Percentiles rank a stretch among this genome's conserved stretches.
These are phyloP conservation scores for Pipistrellus pygmaeus DNA, from an alignment of 2,797 vertebrate genomes.

Conservation along the genomic window DNA sequence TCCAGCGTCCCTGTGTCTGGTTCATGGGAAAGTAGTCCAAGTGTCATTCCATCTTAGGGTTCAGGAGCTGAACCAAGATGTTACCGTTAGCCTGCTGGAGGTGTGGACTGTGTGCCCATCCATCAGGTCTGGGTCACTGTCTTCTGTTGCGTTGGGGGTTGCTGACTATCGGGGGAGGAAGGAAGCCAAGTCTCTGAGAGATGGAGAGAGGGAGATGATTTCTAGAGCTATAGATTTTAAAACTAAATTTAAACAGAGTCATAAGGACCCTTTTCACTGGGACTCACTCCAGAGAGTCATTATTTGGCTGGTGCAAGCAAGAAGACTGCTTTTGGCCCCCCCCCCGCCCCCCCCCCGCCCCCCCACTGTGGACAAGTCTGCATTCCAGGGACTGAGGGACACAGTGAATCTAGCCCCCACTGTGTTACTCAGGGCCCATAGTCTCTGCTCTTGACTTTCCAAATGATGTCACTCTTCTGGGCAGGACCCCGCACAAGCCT, in stretches of 20 bases:
- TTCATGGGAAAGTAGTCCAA: not conserved
- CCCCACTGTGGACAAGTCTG: not conserved
- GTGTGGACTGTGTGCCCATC: not conserved
- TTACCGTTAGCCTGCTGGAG: not conserved
- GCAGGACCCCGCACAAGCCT: no score
- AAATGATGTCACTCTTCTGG: rapidly evolving
- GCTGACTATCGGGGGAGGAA: not conserved
- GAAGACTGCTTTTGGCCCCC: no score
- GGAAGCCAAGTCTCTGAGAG: not conserved
- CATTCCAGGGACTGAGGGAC: rapidly evolving
- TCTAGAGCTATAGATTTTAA: not conserved
- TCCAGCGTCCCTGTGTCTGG: not conserved
- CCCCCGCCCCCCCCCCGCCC: not conserved
- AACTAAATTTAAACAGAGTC: not conserved
- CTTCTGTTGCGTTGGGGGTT: not conserved
- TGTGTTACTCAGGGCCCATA: no score
- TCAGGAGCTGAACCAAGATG: not conserved
- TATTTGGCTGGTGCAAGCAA: not conserved
- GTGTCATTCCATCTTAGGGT: not conserved
- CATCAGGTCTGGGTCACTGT: not conserved
- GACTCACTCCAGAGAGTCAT: not conserved
- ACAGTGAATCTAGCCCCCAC: rapidly evolving
- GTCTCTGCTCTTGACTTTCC: not conserved
- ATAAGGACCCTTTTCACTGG: not conserved
- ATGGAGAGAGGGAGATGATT: not conserved